phyloP scores from a whole-genome alignment of 92 coral and sea anemone species.

The Phenganax subtilis region DNA sequence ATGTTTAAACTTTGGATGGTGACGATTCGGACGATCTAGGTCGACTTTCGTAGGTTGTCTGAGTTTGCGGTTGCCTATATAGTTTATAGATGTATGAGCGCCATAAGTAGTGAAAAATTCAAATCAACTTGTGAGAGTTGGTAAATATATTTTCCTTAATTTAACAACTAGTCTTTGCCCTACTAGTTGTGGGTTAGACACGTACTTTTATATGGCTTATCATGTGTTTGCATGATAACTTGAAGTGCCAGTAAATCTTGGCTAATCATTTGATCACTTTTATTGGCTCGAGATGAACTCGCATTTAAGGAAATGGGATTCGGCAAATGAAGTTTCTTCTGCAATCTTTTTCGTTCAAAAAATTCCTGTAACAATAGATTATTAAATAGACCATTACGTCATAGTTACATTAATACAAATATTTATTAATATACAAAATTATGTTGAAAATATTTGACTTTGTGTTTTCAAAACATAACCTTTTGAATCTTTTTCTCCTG shows the following conservation, averaged over 20 bases:
- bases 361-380: slow-evolving; percentile 12
- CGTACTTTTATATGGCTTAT: slow-evolving; percentile 35
- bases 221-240: slow-evolving; percentile 30
- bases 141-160: not conserved
- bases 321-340: slow-evolving; percentile 16
- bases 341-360: slow-evolving; percentile 31
- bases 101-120: not conserved
- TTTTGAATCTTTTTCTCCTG: slow-evolving; percentile 39
- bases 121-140: not conserved
- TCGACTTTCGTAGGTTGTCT: slow-evolving; percentile 29
- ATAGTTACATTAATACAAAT: not conserved
- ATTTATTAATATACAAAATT: not conserved
- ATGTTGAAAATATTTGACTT: not conserved
- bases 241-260: slow-evolving; percentile 37
- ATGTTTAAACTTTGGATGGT: slow-evolving; percentile 28
- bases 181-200: not conserved
- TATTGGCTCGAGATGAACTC: not conserved
- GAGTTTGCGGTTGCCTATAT: slow-evolving; percentile 10
- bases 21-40: slow-evolving; percentile 31
- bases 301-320: slow-evolving; percentile 13
- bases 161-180: not conserved
- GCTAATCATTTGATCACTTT: slow-evolving; percentile 14
- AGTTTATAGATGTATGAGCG: not conserved
- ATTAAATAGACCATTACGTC: not conserved
- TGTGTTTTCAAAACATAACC: not conserved